These are phyloP conservation scores for Nannobrachium achirus DNA, from an alignment of 2,113 vertebrate genomes.

Conservation along the genomic window DNA sequence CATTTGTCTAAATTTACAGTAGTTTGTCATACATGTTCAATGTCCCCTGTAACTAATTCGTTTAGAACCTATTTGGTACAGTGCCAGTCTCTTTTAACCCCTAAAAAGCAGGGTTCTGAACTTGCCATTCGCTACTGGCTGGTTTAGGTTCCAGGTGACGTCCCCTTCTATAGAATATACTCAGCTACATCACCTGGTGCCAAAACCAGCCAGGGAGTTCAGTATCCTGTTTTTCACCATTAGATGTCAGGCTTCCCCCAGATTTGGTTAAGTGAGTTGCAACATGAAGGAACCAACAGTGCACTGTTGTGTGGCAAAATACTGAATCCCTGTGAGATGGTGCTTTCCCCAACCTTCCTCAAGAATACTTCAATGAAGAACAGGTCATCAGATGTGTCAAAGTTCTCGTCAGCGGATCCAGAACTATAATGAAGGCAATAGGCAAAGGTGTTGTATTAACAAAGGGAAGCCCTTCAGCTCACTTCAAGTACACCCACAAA, in stretches of 20 bases:
- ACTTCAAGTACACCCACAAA: slow-evolving; percentile 3
- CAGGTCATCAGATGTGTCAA: not conserved
- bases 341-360: slow-evolving; percentile 30
- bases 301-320: slow-evolving; percentile 22
- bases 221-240: too few species aligned
- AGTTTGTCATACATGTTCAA: not conserved
- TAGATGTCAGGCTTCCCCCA: too few species aligned
- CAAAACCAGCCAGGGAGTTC: too few species aligned
- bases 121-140: too few species aligned
- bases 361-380: not conserved
- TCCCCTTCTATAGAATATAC: too few species aligned
- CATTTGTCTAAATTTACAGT: not conserved
- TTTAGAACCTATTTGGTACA: not conserved
- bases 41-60: too few species aligned
- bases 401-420: not conserved
- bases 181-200: too few species aligned
- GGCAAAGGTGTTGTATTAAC: too few species aligned
- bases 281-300: slow-evolving; percentile 12
- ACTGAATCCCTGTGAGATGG: slow-evolving; percentile 44
- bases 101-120: too few species aligned
- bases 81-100: not conserved
- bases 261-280: too few species aligned
- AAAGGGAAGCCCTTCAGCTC: not conserved
- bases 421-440: too few species aligned
- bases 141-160: too few species aligned